phyloP scores from a whole-genome alignment of 1,140 invertebrate genomes.

The Coelopa frigida region DNA sequence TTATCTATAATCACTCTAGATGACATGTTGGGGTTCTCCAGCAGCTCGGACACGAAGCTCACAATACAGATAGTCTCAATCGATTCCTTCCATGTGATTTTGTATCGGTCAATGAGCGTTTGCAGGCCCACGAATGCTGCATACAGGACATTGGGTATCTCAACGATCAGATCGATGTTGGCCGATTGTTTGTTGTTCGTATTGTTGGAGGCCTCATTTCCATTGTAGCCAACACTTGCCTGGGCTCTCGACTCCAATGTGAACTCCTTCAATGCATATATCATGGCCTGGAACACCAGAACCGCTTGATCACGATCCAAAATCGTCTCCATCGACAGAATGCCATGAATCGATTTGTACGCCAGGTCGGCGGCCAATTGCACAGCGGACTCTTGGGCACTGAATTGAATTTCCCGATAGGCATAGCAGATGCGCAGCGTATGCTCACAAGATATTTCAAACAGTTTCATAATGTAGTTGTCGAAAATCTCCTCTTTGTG shows the following conservation, averaged over 20 bases:
- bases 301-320: conserved; percentile 57
- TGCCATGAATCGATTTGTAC: conserved; percentile 56
- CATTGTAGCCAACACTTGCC: conserved; percentile 11
- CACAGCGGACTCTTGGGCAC: conserved; percentile 23
- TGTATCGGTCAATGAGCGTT: conserved; percentile 57
- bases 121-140: conserved; percentile 56
- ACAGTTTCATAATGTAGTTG: conserved; percentile 55
- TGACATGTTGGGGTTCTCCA: conserved; percentile 43
- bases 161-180: conserved; percentile 5
- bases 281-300: conserved; percentile 61
- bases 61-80: conserved; percentile 41
- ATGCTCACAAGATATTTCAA: conserved; percentile 54
- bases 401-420: conserved; percentile 43
- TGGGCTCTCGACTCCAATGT: conserved; percentile 13
- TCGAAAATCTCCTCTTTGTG: conserved; percentile 50
- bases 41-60: conserved; percentile 39
- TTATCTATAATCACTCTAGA: conserved; percentile 28
- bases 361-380: conserved; percentile 51
- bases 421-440: conserved; percentile 56
- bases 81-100: conserved; percentile 63
- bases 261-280: conserved; percentile 58
- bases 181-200: not conserved
- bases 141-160: conserved; percentile 47
- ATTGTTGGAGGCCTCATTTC: no score
- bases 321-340: conserved; percentile 49